Conservation (phyloP, 2,888 invertebrate species). For the Argyresthia goedartella region DNA sequence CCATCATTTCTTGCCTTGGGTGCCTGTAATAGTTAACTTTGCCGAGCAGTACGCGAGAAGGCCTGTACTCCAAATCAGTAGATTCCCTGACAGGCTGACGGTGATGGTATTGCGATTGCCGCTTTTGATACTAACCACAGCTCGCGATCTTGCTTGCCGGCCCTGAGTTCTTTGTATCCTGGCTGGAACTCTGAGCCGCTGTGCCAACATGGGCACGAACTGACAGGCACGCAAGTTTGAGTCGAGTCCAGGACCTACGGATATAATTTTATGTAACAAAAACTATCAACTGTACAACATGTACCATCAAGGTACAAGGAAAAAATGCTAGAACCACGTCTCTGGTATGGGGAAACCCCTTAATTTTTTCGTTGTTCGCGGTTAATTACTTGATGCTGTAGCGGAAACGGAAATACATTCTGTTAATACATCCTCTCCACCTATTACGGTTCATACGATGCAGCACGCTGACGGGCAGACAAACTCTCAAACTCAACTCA, state of each 20-base stretch:
- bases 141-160: constrained; percentile 76
- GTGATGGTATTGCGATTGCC: no score
- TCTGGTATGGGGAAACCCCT: neutral
- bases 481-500: no score
- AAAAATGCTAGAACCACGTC: neutral
- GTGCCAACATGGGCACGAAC: constrained; percentile 82
- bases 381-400: neutral
- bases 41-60: no score
- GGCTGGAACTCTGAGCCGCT: constrained; percentile 80
- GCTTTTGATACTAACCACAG: constrained; percentile 71
- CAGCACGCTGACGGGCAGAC: no score
- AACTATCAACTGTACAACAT: no score
- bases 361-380: neutral
- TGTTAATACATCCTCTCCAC: no score
- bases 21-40: no score
- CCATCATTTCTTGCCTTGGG: no score
- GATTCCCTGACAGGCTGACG: no score
- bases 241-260: constrained; percentile 71
- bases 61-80: no score
- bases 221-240: constrained; percentile 82
- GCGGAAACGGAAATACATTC: no score
- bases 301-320: neutral
- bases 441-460: no score
- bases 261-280: neutral
- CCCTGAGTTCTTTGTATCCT: constrained; percentile 82